These are phyloP conservation scores for Onthophagus taurus DNA, from an alignment of 1,140 invertebrate species.

Conservation along the genomic window DNA sequence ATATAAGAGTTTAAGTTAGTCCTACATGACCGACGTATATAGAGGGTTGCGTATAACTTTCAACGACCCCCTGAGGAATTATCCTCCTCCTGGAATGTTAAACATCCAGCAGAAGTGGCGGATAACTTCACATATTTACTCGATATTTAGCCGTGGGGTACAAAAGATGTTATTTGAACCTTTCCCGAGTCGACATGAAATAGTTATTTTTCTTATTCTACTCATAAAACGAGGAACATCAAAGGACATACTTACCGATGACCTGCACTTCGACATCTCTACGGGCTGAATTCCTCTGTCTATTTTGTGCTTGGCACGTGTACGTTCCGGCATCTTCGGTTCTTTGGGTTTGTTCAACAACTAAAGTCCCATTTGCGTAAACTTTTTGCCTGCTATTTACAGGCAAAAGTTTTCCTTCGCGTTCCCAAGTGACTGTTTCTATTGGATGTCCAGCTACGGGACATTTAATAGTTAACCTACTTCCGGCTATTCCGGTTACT, in stretches of 20 bases:
- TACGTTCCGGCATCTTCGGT: conserved; percentile 73
- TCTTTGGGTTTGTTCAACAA: conserved; percentile 71
- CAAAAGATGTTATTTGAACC: no score
- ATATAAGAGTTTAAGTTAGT: no score
- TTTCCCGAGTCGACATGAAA: no score
- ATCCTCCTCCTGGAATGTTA: no score
- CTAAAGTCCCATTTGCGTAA: conserved; percentile 75
- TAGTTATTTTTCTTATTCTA: conserved; percentile 1
- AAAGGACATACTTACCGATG: conserved; percentile 50
- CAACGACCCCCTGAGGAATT: no score
- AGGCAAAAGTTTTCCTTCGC: conserved; percentile 74
- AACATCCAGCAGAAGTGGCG: no score
- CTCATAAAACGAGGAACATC: no score
- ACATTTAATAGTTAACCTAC: conserved; percentile 78
- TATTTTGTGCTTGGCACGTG: conserved; percentile 79
- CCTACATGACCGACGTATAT: no score
- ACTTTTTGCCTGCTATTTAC: conserved; percentile 80
- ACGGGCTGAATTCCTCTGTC: conserved; percentile 67
- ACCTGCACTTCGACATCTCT: conserved; percentile 78
- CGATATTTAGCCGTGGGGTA: no score
- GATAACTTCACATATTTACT: no score
- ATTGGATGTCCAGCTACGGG: conserved; percentile 90
- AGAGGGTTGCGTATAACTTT: no score
- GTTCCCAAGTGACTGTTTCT: conserved; percentile 78
- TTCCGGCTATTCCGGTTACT: conserved; percentile 80